Base-by-base conservation (phyloP, 2,797 vertebrate genomes). In the Odontamblyopus lacepedii region DNA sequence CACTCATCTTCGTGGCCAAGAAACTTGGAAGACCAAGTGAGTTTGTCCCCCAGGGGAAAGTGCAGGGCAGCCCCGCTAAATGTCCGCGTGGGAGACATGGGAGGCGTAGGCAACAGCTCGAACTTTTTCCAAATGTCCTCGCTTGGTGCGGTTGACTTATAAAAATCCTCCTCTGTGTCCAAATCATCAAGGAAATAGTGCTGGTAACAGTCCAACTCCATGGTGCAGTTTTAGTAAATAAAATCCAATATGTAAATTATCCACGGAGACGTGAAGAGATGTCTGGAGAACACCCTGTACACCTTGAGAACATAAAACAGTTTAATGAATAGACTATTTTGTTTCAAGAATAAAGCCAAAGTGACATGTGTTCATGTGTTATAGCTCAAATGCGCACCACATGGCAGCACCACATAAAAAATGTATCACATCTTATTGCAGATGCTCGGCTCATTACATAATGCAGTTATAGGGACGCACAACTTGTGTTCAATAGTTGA, bases 101-200 rank as follows among this genome's bases (percentile, higher is more conserved):
- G 96, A 92, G 96, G 84, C 92, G 96, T 88, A 93, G 96, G 92
- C 92, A 98, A 91, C 89, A 98, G 92, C 92, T 98, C 96, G 89
- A 99, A 98, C 95, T 99, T 99, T 94, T 99, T 98, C 98, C 98
- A 99, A 87, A 99, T 98, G 85, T 98, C 96, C 91, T 98, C 97
- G 71, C 97, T 98, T 48, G 97, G 97, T 1, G 96, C 96, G 19
- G 96, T 97, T 66, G 95, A 98, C 83, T 95, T 97, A 86, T 96
- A 96, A 83, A 95, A 98, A 91, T 98, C 96, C 88, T 98, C 97
- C 85, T 92, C 94, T 0, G 91, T 91, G 80, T 98, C 96, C 30
- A 92, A 91, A 76, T 92, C 91, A 73, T 97, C 95, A 80, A 95
- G 95, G 83, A 98, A 98, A 92, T 96, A 99, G 70, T 96, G 96